Percentiles rank a stretch among this genome's conserved stretches.
Conservation (phyloP, 1,140 invertebrate species). For the Goniozus legneri region DNA sequence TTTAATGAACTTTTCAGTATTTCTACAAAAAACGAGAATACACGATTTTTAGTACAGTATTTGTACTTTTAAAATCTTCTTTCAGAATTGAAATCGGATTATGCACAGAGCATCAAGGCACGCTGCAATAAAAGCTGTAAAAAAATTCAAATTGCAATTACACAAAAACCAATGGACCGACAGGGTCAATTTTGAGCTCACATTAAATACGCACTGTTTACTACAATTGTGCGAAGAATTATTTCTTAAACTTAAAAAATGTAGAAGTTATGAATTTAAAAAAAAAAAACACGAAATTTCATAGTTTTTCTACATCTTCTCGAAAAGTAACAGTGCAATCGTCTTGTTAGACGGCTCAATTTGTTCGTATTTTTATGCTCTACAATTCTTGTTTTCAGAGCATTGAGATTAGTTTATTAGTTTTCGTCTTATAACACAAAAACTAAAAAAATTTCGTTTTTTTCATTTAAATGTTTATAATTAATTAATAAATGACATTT, state of each 20-base stretch:
- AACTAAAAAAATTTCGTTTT: too few relatives aligned
- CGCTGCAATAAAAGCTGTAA: neutral
- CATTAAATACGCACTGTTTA: neutral
- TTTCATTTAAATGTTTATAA: too few relatives aligned
- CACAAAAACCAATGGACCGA: neutral
- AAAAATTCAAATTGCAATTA: neutral
- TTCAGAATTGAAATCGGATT: neutral
- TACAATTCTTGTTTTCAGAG: neutral
- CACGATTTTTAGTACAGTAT: neutral
- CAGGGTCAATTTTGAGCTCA: neutral
- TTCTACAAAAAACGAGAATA: constrained; percentile 1
- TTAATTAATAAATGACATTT: too few relatives aligned
- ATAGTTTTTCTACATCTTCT: neutral
- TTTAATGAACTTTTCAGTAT: constrained; percentile 1
- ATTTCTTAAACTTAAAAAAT: neutral
- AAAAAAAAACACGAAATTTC: too few relatives aligned
- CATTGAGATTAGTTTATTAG: neutral
- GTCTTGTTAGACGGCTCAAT: neutral
- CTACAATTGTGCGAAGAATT: neutral
- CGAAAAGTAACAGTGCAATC: neutral
- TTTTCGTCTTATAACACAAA: too few relatives aligned
- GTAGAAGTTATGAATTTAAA: neutral
- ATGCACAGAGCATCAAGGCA: neutral
- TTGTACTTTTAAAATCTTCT: neutral
- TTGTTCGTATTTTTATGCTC: neutral